phyloP scores from a whole-genome alignment of 2,888 invertebrate species.

The Coleophora flavipennella region DNA sequence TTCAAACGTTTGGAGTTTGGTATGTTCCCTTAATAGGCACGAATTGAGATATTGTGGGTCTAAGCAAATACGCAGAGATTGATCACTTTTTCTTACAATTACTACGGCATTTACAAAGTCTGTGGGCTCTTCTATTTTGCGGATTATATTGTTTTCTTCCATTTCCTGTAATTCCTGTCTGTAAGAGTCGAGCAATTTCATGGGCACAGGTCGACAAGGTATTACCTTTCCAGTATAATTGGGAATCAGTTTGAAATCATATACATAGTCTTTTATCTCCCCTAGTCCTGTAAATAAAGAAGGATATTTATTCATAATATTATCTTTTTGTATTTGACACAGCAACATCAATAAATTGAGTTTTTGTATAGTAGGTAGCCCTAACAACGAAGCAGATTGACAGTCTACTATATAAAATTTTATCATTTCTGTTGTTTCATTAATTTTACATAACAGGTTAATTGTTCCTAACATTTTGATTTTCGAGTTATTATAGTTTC shows the following conservation, averaged over 20 bases:
- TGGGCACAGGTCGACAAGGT: not conserved
- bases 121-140: conserved; percentile 1
- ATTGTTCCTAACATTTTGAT: not conserved
- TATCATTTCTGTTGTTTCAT: not conserved
- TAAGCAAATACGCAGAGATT: conserved; percentile 1
- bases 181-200: not conserved
- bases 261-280: not conserved
- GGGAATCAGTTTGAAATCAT: not conserved
- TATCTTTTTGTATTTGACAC: not conserved
- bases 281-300: not conserved
- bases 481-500: not conserved
- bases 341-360: not conserved
- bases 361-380: not conserved
- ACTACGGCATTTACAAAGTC: conserved; percentile 4
- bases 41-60: conserved; percentile 5
- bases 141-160: too few relatives aligned
- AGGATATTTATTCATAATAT: not conserved
- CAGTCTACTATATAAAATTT: conserved; percentile 1
- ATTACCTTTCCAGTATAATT: conserved; percentile 1
- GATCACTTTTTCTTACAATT: conserved; percentile 1
- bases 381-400: not conserved
- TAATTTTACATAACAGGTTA: not conserved
- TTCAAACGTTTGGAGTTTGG: conserved; percentile 1
- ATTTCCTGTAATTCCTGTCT: not conserved
- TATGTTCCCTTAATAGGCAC: conserved; percentile 2